Evolutionary conservation across 2,888 invertebrate genomes (phyloP).

Genomic region (Alloscopus bannaensis): DNA sequence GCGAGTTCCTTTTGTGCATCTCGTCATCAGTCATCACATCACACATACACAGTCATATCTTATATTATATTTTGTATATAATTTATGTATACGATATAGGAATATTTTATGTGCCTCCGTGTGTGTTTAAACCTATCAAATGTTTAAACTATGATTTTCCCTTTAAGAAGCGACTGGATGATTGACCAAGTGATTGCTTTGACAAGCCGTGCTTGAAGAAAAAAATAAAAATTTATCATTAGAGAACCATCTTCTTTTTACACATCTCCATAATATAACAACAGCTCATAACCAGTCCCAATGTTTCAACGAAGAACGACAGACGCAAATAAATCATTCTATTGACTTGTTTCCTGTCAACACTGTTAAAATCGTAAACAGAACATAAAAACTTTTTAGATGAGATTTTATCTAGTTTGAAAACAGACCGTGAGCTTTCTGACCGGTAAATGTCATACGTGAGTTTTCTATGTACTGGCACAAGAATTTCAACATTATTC

Average conservation of each 20-base stretch:
- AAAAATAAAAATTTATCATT: constrained; percentile 8
- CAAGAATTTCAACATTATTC: too few species aligned
- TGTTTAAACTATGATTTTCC: neutral
- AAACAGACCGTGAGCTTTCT: too few species aligned
- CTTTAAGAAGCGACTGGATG: constrained; percentile 13
- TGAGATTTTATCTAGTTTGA: too few species aligned
- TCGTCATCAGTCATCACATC: too few species aligned
- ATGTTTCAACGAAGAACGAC: neutral
- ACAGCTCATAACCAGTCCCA: neutral
- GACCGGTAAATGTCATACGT: too few species aligned
- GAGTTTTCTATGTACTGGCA: too few species aligned
- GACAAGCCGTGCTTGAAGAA: constrained; percentile 22
- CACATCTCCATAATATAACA: neutral
- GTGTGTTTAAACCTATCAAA: too few species aligned
- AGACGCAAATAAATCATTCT: constrained; percentile 29
- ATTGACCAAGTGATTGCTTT: constrained; percentile 21
- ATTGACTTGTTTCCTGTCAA: constrained; percentile 33
- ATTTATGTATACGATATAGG: too few species aligned
- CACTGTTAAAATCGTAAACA: neutral
- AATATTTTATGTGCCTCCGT: too few species aligned
- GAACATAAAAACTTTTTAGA: too few species aligned
- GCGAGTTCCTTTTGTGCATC: too few species aligned
- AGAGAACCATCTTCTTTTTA: neutral
- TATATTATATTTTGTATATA: constrained; percentile 16
- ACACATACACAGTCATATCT: too few species aligned